phyloP scores from a whole-genome alignment of 1,140 invertebrate genomes.

The Drosophila bocqueti region DNA sequence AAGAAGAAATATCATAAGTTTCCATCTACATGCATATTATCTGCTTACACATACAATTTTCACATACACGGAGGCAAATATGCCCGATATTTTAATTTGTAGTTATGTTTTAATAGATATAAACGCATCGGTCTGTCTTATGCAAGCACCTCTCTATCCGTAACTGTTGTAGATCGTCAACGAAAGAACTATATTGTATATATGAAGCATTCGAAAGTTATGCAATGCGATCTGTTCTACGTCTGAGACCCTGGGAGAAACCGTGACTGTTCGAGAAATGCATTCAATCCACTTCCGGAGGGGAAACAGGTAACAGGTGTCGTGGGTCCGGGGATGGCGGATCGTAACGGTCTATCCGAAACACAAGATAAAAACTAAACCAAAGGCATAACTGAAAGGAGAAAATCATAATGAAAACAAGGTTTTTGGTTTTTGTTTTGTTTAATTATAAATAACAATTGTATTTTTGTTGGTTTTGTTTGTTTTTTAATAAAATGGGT shows the following conservation, averaged over 20 bases:
- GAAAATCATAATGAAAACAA: conserved; percentile 73
- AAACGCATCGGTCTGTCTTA: conserved; percentile 18
- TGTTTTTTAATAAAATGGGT: conserved; percentile 76
- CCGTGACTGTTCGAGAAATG: conserved; percentile 54
- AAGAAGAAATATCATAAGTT: conserved; percentile 69
- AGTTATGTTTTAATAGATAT: conserved; percentile 1
- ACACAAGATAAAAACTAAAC: conserved; percentile 25
- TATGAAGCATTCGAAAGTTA: conserved; percentile 29
- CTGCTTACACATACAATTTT: conserved; percentile 45
- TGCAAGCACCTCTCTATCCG: conserved; percentile 18
- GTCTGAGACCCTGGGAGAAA: conserved; percentile 64
- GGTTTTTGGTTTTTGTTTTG: conserved; percentile 70
- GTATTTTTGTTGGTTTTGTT: conserved; percentile 56
- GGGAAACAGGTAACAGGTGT: conserved; percentile 13
- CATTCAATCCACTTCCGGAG: conserved; percentile 11
- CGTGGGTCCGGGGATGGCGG: conserved; percentile 3
- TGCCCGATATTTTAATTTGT: conserved; percentile 35
- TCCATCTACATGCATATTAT: conserved; percentile 62
- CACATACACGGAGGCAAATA: conserved; percentile 38
- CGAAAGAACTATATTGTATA: conserved; percentile 18
- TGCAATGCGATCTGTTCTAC: conserved; percentile 38
- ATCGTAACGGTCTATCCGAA: conserved; percentile 43
- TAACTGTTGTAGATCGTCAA: conserved; percentile 13
- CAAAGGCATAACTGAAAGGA: conserved; percentile 30
- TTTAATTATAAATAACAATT: conserved; percentile 84